Conservation (phyloP, 2,797 vertebrate genomes). For the Momotus momota region DNA sequence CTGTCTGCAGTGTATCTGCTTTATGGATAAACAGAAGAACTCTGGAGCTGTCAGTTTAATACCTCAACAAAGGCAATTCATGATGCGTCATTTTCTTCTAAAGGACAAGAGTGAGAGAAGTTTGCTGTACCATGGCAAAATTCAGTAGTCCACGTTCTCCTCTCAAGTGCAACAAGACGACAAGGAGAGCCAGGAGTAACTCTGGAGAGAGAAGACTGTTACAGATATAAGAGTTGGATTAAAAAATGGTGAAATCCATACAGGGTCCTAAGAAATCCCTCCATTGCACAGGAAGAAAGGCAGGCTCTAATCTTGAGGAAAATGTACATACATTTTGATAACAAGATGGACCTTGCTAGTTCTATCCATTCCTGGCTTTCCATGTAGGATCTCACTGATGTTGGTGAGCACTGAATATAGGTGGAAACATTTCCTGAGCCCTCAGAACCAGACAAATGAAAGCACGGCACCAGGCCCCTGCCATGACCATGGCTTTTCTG, state of each 20-base stretch:
- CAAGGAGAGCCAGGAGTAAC: neutral
- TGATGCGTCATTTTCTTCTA: neutral
- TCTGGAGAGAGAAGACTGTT: neutral
- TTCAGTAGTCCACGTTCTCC: conserved; percentile 5
- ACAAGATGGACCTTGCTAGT: neutral
- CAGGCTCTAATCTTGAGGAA: neutral
- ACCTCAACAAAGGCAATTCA: neutral
- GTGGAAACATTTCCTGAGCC: neutral
- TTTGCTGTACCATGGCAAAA: neutral
- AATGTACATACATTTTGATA: neutral
- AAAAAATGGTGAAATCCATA: neutral
- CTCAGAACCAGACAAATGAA: neutral
- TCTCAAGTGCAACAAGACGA: neutral
- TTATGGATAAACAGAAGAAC: neutral
- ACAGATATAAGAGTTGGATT: neutral
- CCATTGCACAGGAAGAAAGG: neutral
- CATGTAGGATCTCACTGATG: neutral
- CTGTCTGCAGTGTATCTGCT: neutral
- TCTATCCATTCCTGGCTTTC: neutral
- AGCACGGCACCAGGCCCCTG: accelerated
- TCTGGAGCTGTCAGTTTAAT: neutral
- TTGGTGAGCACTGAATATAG: neutral
- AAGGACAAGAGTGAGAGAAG: neutral
- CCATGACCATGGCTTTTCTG: neutral
- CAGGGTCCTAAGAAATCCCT: neutral